Percentiles rank a stretch among this genome's conserved stretches.
phyloP scores from a whole-genome alignment of 2,888 invertebrate genomes.

The Diplolepis rosae region DNA sequence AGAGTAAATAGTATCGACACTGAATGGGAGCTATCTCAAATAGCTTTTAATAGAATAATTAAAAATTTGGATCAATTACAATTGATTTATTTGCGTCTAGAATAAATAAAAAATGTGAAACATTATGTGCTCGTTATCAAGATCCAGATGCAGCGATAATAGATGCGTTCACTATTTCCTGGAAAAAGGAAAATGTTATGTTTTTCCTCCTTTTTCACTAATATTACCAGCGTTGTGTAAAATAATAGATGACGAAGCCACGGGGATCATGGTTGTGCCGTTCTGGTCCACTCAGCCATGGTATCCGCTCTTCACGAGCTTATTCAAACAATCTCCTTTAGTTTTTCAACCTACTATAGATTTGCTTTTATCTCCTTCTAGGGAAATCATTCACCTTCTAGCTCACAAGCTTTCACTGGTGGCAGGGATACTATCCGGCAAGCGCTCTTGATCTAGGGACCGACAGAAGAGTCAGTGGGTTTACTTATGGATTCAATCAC shows the following conservation, averaged over 20 bases:
- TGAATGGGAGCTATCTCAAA: slow-evolving; percentile 43
- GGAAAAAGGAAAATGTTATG: slow-evolving; percentile 16
- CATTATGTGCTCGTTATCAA: slow-evolving; percentile 1
- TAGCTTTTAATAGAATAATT: slow-evolving; percentile 24
- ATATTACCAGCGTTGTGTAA: slow-evolving; percentile 11
- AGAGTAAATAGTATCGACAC: slow-evolving; percentile 39
- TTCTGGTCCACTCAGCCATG: too few species aligned
- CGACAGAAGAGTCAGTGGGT: not conserved
- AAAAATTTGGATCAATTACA: too few species aligned
- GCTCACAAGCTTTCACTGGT: not conserved
- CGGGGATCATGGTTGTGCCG: slow-evolving; percentile 25
- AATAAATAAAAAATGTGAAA: slow-evolving; percentile 24
- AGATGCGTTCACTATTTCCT: slow-evolving; percentile 29
- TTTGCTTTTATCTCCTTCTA: slow-evolving; percentile 6
- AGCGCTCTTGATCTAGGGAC: not conserved
- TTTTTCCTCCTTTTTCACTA: slow-evolving; percentile 26
- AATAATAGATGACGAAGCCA: slow-evolving; percentile 27
- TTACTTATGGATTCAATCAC: slow-evolving; percentile 8
- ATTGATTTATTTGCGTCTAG: not conserved
- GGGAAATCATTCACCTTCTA: not conserved
- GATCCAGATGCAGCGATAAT: slow-evolving; percentile 17
- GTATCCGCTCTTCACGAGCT: not conserved
- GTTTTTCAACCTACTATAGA: not conserved
- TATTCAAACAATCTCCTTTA: not conserved
- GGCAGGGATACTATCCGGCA: slow-evolving; percentile 11